Evolutionary conservation across 2,797 vertebrate genomes (phyloP).

Genomic region (Megaceryle alcyon): DNA sequence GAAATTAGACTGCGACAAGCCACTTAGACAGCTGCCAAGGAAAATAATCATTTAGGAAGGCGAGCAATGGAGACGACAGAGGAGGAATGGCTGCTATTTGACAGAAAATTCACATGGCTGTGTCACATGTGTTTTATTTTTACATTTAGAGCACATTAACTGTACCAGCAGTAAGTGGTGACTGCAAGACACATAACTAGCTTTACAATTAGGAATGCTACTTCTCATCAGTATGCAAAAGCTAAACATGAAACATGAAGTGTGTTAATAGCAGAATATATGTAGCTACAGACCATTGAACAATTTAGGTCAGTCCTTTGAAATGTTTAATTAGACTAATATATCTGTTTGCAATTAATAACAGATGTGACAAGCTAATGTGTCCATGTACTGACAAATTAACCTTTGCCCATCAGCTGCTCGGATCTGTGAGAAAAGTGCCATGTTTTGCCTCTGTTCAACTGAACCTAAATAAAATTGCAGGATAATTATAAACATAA

Average conservation of each 20-base stretch:
- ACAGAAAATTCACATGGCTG: constrained; percentile 78
- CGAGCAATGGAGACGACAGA: constrained; percentile 71
- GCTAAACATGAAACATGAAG: constrained; percentile 79
- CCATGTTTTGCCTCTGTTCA: constrained; percentile 86
- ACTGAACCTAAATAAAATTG: constrained; percentile 83
- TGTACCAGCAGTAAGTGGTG: constrained; percentile 76
- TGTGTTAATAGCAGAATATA: constrained; percentile 78
- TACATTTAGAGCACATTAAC: constrained; percentile 72
- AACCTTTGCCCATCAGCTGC: constrained; percentile 98
- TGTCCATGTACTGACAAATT: constrained; percentile 93
- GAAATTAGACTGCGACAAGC: constrained; percentile 91
- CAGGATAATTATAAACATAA: constrained; percentile 94
- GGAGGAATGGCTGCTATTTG: constrained; percentile 77
- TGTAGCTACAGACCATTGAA: constrained; percentile 80
- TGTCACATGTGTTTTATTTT: constrained; percentile 79
- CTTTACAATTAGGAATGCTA: constrained; percentile 77
- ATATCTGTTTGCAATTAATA: constrained; percentile 92
- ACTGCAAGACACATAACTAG: constrained; percentile 65
- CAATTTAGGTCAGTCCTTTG: constrained; percentile 85
- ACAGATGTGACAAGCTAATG: constrained; percentile 90
- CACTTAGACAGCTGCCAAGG: constrained; percentile 89
- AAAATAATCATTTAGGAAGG: constrained; percentile 81
- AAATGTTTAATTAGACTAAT: constrained; percentile 86
- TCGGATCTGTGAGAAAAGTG: constrained; percentile 91
- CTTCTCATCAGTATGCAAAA: constrained; percentile 76